Evolutionary conservation across 2,888 invertebrate species (phyloP), one percentile per base, ranked within the genome.

Genomic region (Coenonympha glycerion): DNA sequence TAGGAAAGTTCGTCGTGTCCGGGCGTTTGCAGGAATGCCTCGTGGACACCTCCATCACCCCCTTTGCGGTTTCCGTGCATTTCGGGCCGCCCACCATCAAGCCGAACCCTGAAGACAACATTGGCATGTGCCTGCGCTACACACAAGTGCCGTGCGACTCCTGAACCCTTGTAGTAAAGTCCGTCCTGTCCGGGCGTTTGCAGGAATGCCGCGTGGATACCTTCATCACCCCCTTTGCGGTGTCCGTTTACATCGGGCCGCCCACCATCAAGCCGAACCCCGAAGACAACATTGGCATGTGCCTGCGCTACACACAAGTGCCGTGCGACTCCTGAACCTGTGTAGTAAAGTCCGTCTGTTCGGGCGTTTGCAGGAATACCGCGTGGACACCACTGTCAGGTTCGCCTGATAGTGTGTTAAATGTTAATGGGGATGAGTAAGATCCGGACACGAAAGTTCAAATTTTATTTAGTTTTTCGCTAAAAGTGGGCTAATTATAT

Each of bases 21-120:
- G 3, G 30, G 3, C 11, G 13, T 30, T 11, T 13, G n/a, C 6
- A 11, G 9, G 8, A 8, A 8, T 26, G 26, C n/a, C 9, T 2
- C n/a, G 26, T 26, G 26, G n/a, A 26, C n/a, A 26, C 2, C 3
- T n/a, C 26, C n/a, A 90, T 91, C 3, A 90, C 91, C 0, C 95
- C 95, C 0, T 95, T 95, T 74, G 91, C 92, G 11, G 90, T 95
- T 30, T 91, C 93, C 4, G 89, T 95, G 0, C 92, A 93, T 66
- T 95, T 95, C 70, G 95, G 94, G 0, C 89, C 92, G 1, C 91
- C 90, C 0, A 71, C 78, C 0, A 69, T 83, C n/a, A 92, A 92
- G 61, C n/a, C n/a, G n/a, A n/a, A n/a, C n/a, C n/a, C 26, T 26
- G 3, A 26, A 26, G 6, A 24, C 2, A 24, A 24, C 1, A 24